Percentiles rank a stretch among this genome's conserved stretches.
Conservation (phyloP, 2,113 vertebrate genomes). For the Tonatia bakeri region DNA sequence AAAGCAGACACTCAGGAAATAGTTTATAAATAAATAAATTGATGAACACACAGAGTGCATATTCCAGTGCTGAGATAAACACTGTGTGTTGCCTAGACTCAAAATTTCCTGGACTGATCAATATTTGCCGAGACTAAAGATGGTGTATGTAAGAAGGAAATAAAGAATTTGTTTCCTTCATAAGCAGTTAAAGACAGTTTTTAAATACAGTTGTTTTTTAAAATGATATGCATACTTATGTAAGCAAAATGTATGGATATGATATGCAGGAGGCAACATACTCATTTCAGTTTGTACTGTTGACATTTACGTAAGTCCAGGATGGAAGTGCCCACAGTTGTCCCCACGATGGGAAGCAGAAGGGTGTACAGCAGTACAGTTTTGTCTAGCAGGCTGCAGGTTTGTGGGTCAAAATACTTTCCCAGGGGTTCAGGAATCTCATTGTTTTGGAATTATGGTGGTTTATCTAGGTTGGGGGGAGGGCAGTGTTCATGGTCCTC, state of each 20-base stretch:
- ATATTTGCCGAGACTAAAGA: neutral
- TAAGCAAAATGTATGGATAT: neutral
- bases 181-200: neutral
- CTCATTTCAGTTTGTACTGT: neutral
- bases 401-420: neutral
- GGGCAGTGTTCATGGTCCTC: neutral
- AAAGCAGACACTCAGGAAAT: neutral
- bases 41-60: neutral
- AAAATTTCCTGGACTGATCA: neutral
- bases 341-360: neutral
- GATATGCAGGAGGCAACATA: neutral
- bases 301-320: neutral
- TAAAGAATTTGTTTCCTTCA: neutral
- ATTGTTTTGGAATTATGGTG: neutral
- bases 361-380: neutral
- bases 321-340: neutral
- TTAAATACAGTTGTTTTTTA: neutral
- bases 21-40: neutral
- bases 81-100: neutral
- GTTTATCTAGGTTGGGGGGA: neutral
- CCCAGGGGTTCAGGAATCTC: neutral
- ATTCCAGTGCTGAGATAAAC: neutral
- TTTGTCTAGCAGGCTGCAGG: neutral
- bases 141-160: neutral
- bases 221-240: neutral